phyloP scores from a whole-genome alignment of 1,140 invertebrate species.

The Zaprionus davidi region DNA sequence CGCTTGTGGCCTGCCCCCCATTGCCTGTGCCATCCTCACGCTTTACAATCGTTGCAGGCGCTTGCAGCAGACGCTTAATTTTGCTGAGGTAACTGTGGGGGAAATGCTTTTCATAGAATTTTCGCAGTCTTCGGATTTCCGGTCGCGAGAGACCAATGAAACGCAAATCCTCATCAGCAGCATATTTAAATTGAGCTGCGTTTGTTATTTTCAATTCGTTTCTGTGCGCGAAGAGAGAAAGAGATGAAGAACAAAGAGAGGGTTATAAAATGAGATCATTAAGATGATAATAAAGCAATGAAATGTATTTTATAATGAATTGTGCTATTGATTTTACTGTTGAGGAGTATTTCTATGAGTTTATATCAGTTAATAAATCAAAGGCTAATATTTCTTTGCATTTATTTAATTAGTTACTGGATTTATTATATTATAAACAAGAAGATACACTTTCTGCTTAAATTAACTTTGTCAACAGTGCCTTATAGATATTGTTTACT shows the following conservation, averaged over 20 bases:
- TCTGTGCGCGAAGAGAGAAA: constrained; percentile 85
- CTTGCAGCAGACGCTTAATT: constrained; percentile 91
- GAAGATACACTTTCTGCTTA: not conserved
- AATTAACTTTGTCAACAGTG: not conserved
- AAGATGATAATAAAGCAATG: not conserved
- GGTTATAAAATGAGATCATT: constrained; percentile 11
- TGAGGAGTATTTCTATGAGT: not conserved
- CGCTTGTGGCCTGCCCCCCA: constrained; percentile 74
- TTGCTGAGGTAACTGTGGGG: constrained; percentile 96
- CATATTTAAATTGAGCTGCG: constrained; percentile 98
- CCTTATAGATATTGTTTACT: not conserved
- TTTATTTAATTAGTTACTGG: too few species aligned
- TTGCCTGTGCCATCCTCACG: constrained; percentile 86
- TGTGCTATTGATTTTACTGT: too few species aligned
- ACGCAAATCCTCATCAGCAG: constrained; percentile 95
- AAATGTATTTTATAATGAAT: too few species aligned
- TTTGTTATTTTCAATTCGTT: constrained; percentile 91
- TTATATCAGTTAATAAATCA: too few species aligned
- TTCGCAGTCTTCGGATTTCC: constrained; percentile 96
- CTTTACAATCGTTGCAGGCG: constrained; percentile 85
- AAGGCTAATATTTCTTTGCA: too few species aligned
- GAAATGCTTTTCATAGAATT: constrained; percentile 96
- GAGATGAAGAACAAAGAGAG: constrained; percentile 68
- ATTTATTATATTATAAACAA: too few species aligned
- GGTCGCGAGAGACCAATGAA: constrained; percentile 97